Base-by-base conservation (phyloP, 2,113 vertebrate species). In the Dascyllus trimaculatus region DNA sequence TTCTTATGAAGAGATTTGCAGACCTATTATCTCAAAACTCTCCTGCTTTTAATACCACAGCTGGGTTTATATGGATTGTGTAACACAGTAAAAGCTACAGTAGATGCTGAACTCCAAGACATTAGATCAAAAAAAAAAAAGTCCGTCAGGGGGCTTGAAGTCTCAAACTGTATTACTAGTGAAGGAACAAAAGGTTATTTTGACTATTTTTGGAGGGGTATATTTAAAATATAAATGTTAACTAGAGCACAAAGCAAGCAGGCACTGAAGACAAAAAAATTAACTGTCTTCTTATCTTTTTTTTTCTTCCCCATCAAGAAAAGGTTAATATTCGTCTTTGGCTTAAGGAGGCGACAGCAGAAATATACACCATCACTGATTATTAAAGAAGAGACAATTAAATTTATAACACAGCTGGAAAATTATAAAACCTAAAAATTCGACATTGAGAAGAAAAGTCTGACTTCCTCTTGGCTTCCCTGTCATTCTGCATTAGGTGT, bases 241-340 rank as follows among this genome's bases (percentile, higher is more conserved):
- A 84, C 78, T 49, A 43, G 61, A 51, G 45, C 74, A 69, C 54
- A 69, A 79, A 73, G 35, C 65, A 57, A 78, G 62, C 32, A 40
- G 11, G 24, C 10, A 70, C n/a, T 61, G 13, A 58, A 38, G 25
- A 40, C n/a, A 54, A 8, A 64, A 71, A 62, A 54, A 45, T n/a
- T 26, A 45, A 66, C 14, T 8, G 2, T 43, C 60, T 71, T 85
- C 29, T 84, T 29, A 82, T 70, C 49, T 68, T 67, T 46, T 83
- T 53, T 58, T n/a, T n/a, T 21, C 32, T 69, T 63, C 75, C 38
- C 62, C 62, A 65, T 86, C 43, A 80, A 66, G 72, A 32, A 71
- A 75, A 85, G 87, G 87, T 77, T 74, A 82, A 78, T 77, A 74
- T 81, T 89, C 67, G 82, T 81, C 56, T 84, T 66, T 78, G 82